Conservation (phyloP, 2,797 vertebrate species). For the Sandelia bainsii region DNA sequence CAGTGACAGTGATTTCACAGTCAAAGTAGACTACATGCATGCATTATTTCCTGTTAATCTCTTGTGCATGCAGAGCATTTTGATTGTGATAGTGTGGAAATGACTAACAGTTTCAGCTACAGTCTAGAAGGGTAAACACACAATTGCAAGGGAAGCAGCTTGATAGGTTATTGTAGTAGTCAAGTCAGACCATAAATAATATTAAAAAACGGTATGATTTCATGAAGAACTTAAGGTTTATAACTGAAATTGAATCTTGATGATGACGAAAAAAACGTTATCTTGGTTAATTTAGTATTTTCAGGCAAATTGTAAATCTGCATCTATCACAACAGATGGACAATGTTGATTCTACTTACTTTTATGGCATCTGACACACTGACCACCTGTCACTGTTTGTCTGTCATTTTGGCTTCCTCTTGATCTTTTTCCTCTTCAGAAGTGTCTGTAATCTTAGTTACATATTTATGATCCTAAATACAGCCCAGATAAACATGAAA, state of each 20-base stretch:
- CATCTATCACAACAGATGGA: not conserved
- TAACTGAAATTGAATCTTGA: not conserved
- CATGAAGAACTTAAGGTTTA: no score
- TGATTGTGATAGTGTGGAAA: no score
- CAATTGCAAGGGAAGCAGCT: no score
- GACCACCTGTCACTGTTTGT: not conserved
- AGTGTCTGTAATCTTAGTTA: slow-evolving; percentile 2
- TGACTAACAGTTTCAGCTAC: not conserved
- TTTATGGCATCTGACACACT: not conserved
- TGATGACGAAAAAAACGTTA: no score
- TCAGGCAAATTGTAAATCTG: no score
- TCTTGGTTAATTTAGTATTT: no score
- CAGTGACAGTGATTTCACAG: not conserved
- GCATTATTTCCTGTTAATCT: not conserved
- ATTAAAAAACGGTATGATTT: no score
- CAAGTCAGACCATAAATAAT: no score
- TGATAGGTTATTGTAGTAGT: no score
- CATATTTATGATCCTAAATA: slow-evolving; percentile 37
- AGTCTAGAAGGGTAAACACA: not conserved
- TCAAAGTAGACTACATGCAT: not conserved
- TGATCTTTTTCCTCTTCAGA: slow-evolving; percentile 7
- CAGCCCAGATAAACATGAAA: slow-evolving; percentile 29
- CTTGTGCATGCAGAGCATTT: not conserved
- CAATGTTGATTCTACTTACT: no score
- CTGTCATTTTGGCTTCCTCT: not conserved